Percentiles rank a stretch among this genome's conserved stretches.
Evolutionary conservation across 2,113 vertebrate genomes (phyloP).

Genomic region (Thunnus maccoyii): DNA sequence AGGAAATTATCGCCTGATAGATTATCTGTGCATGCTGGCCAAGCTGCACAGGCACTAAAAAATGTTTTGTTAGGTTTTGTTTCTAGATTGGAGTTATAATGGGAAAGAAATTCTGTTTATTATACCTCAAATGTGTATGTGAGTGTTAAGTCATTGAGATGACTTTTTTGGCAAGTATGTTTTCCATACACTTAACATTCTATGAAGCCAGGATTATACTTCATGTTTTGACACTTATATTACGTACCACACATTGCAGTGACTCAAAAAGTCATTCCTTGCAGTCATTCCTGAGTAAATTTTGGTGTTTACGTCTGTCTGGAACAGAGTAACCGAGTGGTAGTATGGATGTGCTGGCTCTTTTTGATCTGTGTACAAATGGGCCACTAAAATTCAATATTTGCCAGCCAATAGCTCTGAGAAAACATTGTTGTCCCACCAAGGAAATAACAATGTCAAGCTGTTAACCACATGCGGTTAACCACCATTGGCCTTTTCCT

Average conservation of each 20-base stretch:
- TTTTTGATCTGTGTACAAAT: slow-evolving; percentile 25
- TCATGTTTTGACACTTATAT: neutral
- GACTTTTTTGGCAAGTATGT: neutral
- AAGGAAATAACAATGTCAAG: slow-evolving; percentile 26
- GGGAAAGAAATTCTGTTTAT: neutral
- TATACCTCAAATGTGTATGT: neutral
- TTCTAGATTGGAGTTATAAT: slow-evolving; percentile 2
- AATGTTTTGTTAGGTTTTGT: neutral
- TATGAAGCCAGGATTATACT: neutral
- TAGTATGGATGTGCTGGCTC: neutral
- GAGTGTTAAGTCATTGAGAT: slow-evolving; percentile 1
- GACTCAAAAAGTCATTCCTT: too few species aligned
- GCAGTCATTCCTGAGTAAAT: too few species aligned
- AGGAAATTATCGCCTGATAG: slow-evolving; percentile 51
- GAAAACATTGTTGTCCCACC: slow-evolving; percentile 18
- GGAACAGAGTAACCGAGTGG: neutral
- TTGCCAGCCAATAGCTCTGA: slow-evolving; percentile 11
- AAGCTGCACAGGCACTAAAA: neutral
- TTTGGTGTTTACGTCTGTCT: neutral
- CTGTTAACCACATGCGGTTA: slow-evolving; percentile 51
- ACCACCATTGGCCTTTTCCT: slow-evolving; percentile 21
- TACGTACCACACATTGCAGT: too few species aligned
- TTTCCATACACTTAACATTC: neutral
- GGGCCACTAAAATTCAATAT: slow-evolving; percentile 17
- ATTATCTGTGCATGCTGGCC: slow-evolving; percentile 27